These are phyloP conservation scores for Coranthus polyacanthus DNA, from an alignment of 2,797 vertebrate genomes.

Conservation along the genomic window DNA sequence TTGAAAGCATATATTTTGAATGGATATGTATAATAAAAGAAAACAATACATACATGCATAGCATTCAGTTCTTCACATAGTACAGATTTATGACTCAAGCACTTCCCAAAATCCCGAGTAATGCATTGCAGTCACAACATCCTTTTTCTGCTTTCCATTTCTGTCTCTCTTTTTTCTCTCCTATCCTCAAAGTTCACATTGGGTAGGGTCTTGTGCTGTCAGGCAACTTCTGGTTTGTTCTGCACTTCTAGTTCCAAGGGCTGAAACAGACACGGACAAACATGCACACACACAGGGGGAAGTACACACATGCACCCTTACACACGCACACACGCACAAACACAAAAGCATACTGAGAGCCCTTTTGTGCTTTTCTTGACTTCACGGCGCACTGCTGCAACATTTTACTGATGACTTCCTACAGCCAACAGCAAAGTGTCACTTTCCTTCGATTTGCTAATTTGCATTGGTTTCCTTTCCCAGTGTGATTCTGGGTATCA, in stretches of 20 bases:
- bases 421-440: constrained; percentile 78
- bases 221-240: constrained; percentile 75
- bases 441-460: constrained; percentile 77
- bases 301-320: constrained; percentile 16
- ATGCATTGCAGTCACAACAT: constrained; percentile 37
- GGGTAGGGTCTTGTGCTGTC: constrained; percentile 68
- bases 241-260: constrained; percentile 69
- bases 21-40: not conserved
- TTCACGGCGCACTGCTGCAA: constrained; percentile 55
- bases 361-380: constrained; percentile 67
- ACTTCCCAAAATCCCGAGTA: constrained; percentile 41
- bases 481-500: constrained; percentile 69
- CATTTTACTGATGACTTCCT: constrained; percentile 70
- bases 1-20: not conserved
- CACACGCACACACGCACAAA: not conserved
- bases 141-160: constrained; percentile 37
- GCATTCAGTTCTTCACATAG: not conserved
- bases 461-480: constrained; percentile 78
- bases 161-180: constrained; percentile 31
- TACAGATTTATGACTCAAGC: constrained; percentile 16
- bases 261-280: constrained; percentile 50
- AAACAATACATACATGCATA: constrained; percentile 1
- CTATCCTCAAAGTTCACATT: constrained; percentile 74
- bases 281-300: constrained; percentile 10
- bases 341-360: constrained; percentile 38